These are phyloP conservation scores for Hylaeus volcanicus DNA, from an alignment of 1,140 invertebrate species.

Conservation along the genomic window DNA sequence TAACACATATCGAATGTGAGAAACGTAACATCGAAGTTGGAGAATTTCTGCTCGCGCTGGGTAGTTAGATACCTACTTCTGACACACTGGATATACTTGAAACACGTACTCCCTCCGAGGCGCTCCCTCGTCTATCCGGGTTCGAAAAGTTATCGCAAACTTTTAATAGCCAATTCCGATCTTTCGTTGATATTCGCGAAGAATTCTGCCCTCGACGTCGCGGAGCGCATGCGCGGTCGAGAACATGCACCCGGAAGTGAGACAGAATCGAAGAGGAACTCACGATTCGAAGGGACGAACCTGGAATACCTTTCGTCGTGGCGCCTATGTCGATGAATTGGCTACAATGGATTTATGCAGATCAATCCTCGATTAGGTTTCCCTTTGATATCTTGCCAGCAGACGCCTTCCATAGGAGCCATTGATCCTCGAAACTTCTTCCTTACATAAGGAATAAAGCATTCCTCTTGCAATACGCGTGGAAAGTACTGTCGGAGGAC, in stretches of 20 bases:
- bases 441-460: too few relatives aligned
- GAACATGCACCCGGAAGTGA: slow-evolving; percentile 6
- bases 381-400: slow-evolving; percentile 21
- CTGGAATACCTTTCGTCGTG: neutral
- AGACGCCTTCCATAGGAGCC: neutral
- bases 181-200: slow-evolving; percentile 45
- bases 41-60: neutral
- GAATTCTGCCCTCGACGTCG: neutral
- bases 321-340: neutral
- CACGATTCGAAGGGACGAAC: neutral
- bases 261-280: neutral
- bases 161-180: slow-evolving; percentile 52
- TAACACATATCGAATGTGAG: too few relatives aligned
- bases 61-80: neutral
- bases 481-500: too few relatives aligned
- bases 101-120: slow-evolving; percentile 9
- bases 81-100: neutral
- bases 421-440: neutral
- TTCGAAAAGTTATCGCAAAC: slow-evolving; percentile 41
- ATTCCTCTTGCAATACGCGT: too few relatives aligned
- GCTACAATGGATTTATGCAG: slow-evolving; percentile 37
- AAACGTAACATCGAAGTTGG: too few relatives aligned
- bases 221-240: neutral
- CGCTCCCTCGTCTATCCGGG: slow-evolving; percentile 5
- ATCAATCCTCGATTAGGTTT: slow-evolving; percentile 38